A percentile compares a stretch with the other conserved stretches of the same genome.
Evolutionary conservation across 1,140 invertebrate species (phyloP).

Genomic region (Drosophila prosaltans): DNA sequence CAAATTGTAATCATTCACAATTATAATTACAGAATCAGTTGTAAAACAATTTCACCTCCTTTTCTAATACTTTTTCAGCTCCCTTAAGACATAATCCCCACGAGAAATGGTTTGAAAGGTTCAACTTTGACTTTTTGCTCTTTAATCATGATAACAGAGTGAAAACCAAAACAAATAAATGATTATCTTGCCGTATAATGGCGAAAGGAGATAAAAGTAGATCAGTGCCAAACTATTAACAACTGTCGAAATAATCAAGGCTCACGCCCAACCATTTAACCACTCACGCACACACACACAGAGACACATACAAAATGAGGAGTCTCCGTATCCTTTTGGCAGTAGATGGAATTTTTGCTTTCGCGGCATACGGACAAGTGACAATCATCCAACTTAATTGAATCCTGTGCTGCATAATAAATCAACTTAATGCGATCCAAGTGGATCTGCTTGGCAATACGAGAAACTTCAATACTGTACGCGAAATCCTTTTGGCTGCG

Average conservation of each 20-base stretch:
- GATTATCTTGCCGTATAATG: conserved; percentile 46
- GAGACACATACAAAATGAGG: conserved; percentile 21
- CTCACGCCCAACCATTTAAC: conserved; percentile 61
- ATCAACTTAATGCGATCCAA: conserved; percentile 82
- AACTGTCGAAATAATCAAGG: conserved; percentile 74
- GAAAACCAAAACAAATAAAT: conserved; percentile 66
- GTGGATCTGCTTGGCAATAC: conserved; percentile 69
- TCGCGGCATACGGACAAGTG: conserved; percentile 80
- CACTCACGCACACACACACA: conserved; percentile 36
- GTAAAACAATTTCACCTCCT: too few species aligned
- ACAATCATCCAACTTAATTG: conserved; percentile 82
- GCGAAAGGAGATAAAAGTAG: conserved; percentile 18
- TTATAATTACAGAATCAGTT: too few species aligned
- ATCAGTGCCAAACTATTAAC: conserved; percentile 62
- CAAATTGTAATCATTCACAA: too few species aligned
- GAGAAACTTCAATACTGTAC: conserved; percentile 33
- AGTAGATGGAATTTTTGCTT: conserved; percentile 44
- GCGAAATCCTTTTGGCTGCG: conserved; percentile 70
- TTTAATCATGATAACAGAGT: conserved; percentile 2
- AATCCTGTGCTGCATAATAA: conserved; percentile 81
- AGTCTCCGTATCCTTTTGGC: conserved; percentile 3
- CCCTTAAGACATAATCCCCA: background rate
- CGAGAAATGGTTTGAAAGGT: conserved; percentile 25
- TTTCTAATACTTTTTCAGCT: too few species aligned
- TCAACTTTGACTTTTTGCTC: conserved; percentile 49